Base-by-base conservation (phyloP, 2,888 invertebrate genomes). In the Caenorhabditis virilis region DNA sequence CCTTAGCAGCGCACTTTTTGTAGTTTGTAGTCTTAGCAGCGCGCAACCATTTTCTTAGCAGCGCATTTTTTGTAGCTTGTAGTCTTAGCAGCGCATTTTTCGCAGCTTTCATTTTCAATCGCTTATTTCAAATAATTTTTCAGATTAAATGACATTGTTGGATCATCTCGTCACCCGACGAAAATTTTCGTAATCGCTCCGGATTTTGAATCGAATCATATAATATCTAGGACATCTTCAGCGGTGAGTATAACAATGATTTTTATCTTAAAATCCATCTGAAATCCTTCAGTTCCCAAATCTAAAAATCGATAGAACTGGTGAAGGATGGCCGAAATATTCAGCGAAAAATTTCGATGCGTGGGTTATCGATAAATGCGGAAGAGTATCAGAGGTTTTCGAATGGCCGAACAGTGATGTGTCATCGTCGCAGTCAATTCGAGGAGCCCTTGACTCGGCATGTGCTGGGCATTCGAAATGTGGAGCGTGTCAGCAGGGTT, bases 261-360 rank as follows among this genome's bases (percentile, higher is more conserved):
- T 13, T 25, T 45, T 16, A 6, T 38, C 38, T 11, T 16, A 38
- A 38, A 16, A 33, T 11, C 22, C n/a, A n/a, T n/a, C n/a, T n/a
- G n/a, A n/a, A n/a, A n/a, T n/a, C n/a, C n/a, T 67, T 27, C 54
- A 71, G 71, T 71, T 71, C 35, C 61, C 64, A n/a, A 36, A 45
- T 11, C 54, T 71, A 5, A 51, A 54, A 54, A 49, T 71, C 36
- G 58, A 65, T n/a, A 49, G 62, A 30, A 56, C 65, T 27, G 48
- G 41, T 1, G 50, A 58, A 22, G 62, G 63, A 0, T 56, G 56
- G 59, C 53, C 56, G 1, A 26, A 47, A 4, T n/a, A 36, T 11
- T 48, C 49, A 11, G 64, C 59, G 18, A 39, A 50, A 5, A 48
- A 59, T 35, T 60, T 64, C 26, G 65, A 68, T 26, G 55, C 53